Percentiles rank a stretch among this genome's conserved stretches.
These are phyloP conservation scores for Tringa solitaria DNA, from an alignment of 2,113 vertebrate genomes.

Conservation along the genomic window DNA sequence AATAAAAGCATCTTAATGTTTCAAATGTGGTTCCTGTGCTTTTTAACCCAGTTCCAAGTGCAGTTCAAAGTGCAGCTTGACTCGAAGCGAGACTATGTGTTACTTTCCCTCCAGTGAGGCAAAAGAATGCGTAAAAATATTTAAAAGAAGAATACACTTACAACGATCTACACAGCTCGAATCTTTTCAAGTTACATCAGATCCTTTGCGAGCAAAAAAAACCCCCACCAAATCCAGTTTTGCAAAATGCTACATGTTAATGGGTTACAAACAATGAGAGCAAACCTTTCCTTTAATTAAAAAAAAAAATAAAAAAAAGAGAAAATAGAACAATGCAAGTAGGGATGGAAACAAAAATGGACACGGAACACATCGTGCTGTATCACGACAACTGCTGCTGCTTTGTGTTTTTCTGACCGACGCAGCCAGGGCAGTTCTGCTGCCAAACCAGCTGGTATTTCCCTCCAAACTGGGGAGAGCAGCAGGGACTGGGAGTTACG, in stretches of 20 bases:
- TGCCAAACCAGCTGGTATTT: neutral
- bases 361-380: neutral
- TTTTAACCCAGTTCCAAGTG: neutral
- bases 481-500: neutral
- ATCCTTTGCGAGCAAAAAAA: neutral
- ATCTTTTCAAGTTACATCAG: neutral
- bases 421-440: neutral
- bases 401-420: neutral
- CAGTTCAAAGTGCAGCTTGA: conserved; percentile 29
- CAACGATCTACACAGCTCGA: neutral
- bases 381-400: neutral
- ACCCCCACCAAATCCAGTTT: neutral
- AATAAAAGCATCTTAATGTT: conserved; percentile 51
- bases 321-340: neutral
- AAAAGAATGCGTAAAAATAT: neutral
- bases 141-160: neutral
- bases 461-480: neutral
- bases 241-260: neutral
- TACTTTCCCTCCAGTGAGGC: neutral
- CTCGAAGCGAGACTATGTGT: neutral
- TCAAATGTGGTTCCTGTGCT: conserved; percentile 42
- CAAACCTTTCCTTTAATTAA: neutral
- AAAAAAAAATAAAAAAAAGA: neutral
- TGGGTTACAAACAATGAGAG: neutral
- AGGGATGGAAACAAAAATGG: neutral